Conservation (phyloP, 2,797 vertebrate genomes). For the Discoglossus pictus region DNA sequence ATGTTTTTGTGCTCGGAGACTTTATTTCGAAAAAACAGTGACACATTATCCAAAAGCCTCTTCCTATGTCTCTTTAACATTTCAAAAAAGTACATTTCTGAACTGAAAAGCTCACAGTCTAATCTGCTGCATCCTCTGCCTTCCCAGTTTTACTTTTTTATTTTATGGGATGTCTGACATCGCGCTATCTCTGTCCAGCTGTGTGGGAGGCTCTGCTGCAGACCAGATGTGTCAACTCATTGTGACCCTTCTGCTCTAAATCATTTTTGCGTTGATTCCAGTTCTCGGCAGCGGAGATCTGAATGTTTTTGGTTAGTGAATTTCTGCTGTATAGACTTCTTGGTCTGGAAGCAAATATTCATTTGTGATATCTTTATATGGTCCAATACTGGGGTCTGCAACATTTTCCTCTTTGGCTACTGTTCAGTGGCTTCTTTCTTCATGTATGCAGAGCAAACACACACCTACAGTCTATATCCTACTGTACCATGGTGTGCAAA, state of each 20-base stretch:
- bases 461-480: too few species aligned
- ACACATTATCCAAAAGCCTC: too few species aligned
- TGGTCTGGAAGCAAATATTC: conserved; percentile 1
- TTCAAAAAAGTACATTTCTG: too few species aligned
- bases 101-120: conserved; percentile 1
- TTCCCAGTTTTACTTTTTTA: neutral
- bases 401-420: too few species aligned
- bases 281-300: neutral
- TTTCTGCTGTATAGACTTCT: neutral
- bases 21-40: too few species aligned
- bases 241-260: conserved; percentile 52
- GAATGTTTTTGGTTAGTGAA: neutral
- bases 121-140: conserved; percentile 15
- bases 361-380: neutral
- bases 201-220: conserved; percentile 54
- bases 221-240: conserved; percentile 60
- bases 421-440: too few species aligned
- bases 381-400: too few species aligned
- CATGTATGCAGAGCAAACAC: too few species aligned
- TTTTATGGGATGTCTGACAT: conserved; percentile 4
- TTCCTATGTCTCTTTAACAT: too few species aligned
- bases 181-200: conserved; percentile 42
- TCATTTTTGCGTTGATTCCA: neutral
- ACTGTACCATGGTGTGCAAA: too few species aligned
- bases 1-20: too few species aligned